Evolutionary conservation across 64 coral and sea anemone genomes (phyloP).

Genomic region (Dendrophyllia cribrosa): DNA sequence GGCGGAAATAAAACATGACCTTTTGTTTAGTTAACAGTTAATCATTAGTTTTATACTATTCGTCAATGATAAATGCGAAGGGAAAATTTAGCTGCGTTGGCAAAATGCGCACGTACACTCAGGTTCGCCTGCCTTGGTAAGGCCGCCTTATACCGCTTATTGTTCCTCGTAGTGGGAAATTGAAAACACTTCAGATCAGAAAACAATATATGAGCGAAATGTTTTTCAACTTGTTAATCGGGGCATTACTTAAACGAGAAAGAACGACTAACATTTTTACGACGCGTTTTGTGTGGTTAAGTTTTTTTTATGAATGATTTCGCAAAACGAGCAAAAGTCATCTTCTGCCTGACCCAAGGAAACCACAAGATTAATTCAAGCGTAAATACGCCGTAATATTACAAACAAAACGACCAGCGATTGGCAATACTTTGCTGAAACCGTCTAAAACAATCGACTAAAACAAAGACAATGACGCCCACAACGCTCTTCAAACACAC

Average conservation of each 20-base stretch:
- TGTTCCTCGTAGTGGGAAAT: neutral
- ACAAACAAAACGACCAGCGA: neutral
- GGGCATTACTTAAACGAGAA: neutral
- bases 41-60: neutral
- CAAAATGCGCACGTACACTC: neutral
- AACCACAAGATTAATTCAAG: neutral
- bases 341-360: neutral
- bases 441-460: neutral
- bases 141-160: neutral
- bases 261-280: neutral
- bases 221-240: neutral
- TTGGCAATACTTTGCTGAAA: neutral
- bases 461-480: neutral
- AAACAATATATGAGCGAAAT: neutral
- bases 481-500: neutral
- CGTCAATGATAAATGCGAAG: too few species aligned
- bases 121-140: neutral
- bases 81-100: neutral
- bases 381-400: neutral
- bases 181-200: constrained; percentile 14
- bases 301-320: neutral
- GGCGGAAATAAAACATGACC: neutral
- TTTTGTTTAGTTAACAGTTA: neutral
- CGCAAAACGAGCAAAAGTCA: neutral
- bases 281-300: neutral